These are phyloP conservation scores for Euphydryas editha DNA, from an alignment of 2,888 invertebrate species.

Conservation along the genomic window DNA sequence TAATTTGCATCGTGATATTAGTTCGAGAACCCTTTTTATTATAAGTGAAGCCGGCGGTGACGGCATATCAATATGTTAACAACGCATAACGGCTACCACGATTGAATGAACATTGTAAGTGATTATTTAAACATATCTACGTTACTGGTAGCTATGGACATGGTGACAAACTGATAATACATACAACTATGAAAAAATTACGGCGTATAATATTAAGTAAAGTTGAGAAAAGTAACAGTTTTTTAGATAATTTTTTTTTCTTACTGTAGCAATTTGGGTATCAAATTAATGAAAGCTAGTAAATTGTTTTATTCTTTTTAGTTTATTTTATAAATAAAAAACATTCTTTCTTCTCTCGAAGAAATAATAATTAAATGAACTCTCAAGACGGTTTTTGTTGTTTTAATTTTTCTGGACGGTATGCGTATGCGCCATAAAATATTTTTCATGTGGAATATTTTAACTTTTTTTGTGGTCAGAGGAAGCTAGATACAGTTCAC, in stretches of 20 bases:
- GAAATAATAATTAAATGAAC: background rate
- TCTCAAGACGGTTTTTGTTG: slow-evolving; percentile 3
- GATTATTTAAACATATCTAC: slow-evolving; percentile 23
- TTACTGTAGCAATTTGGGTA: too few relatives aligned
- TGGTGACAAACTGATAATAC: slow-evolving; percentile 4
- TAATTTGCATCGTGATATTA: background rate
- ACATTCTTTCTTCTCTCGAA: background rate
- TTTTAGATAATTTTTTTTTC: too few relatives aligned
- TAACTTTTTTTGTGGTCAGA: slow-evolving; percentile 23
- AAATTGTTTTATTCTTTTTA: too few relatives aligned
- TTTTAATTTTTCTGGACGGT: slow-evolving; percentile 13
- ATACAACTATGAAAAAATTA: background rate
- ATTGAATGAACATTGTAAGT: slow-evolving; percentile 32
- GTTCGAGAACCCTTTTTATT: too few relatives aligned
- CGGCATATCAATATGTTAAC: slow-evolving; percentile 23
- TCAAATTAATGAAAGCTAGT: too few relatives aligned
- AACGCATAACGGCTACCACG: slow-evolving; percentile 25
- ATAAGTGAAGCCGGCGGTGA: too few relatives aligned
- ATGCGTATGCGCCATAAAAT: background rate
- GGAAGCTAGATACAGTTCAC: slow-evolving; percentile 14
- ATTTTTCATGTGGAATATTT: slow-evolving; percentile 17
- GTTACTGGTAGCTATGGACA: background rate
- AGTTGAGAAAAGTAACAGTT: too few relatives aligned
- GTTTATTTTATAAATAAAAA: too few relatives aligned
- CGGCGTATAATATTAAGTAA: too few relatives aligned